These are phyloP conservation scores for Micromys minutus DNA, from an alignment of 2,113 vertebrate genomes.

Conservation along the genomic window DNA sequence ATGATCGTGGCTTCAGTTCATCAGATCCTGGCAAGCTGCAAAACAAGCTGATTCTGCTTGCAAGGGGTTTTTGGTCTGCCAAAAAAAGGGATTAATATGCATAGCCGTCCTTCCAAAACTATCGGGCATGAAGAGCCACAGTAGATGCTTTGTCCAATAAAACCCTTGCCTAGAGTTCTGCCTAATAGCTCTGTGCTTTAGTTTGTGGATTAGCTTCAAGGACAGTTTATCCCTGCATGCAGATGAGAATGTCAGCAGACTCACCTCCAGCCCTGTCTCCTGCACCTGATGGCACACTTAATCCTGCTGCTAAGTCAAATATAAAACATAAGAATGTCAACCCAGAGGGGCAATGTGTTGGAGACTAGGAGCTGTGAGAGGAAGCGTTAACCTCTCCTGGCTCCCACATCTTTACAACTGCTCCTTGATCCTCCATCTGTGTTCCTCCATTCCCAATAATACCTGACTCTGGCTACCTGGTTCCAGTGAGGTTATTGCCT, in stretches of 20 bases:
- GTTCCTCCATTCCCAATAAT: not conserved
- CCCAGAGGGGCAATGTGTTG: not conserved
- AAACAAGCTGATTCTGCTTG: not conserved
- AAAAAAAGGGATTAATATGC: slow-evolving; percentile 46
- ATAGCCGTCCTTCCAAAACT: slow-evolving; percentile 54
- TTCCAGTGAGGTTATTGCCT: not conserved
- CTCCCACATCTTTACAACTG: not conserved
- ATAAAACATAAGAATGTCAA: not conserved
- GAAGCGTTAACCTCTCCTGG: not conserved
- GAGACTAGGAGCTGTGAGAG: not conserved
- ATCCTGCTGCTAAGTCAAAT: not conserved
- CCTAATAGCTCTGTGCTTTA: slow-evolving; percentile 47
- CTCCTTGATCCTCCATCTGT: not conserved
- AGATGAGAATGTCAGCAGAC: slow-evolving; percentile 11
- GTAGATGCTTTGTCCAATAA: not conserved
- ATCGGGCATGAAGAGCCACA: slow-evolving; percentile 44
- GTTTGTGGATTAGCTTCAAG: slow-evolving; percentile 54
- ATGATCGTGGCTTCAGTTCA: not conserved
- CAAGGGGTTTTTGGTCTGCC: not conserved
- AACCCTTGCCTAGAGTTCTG: slow-evolving; percentile 42
- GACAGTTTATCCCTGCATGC: slow-evolving; percentile 70
- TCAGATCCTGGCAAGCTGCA: not conserved
- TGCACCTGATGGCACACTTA: slow-evolving; percentile 10
- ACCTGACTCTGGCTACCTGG: not conserved
- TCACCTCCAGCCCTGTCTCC: slow-evolving; percentile 36